Evolutionary conservation across 2,888 invertebrate genomes (phyloP).

Genomic region (Ophion obscuratus): DNA sequence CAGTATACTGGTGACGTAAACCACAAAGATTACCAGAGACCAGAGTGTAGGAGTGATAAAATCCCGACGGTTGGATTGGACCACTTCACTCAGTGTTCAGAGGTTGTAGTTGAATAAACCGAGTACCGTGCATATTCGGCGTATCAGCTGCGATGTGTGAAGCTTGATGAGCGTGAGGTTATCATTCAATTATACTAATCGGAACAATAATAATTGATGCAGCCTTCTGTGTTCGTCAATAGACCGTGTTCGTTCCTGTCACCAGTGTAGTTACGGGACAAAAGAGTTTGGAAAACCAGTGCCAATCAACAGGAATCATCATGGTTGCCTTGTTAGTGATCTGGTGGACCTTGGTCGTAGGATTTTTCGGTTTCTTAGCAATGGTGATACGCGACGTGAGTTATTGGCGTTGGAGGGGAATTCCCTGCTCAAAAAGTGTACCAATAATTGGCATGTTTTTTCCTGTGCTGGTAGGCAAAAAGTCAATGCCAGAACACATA

Average conservation of each 20-base stretch:
- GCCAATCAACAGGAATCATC: not conserved
- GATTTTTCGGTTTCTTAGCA: constrained; percentile 17
- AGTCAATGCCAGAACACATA: constrained; percentile 42
- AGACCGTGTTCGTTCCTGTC: not conserved
- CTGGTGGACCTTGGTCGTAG: constrained; percentile 39
- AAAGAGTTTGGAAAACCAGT: not conserved
- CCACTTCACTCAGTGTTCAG: not conserved
- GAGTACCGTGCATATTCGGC: not conserved
- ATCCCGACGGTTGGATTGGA: no score
- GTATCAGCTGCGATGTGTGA: not conserved
- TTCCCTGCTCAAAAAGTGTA: constrained; percentile 57
- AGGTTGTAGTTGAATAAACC: not conserved
- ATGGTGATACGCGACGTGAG: constrained; percentile 34
- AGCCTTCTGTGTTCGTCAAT: not conserved
- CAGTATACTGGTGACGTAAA: not conserved
- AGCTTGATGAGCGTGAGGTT: not conserved
- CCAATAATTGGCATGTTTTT: constrained; percentile 68
- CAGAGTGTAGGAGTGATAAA: not conserved
- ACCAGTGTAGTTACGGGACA: not conserved
- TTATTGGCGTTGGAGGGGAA: constrained; percentile 70
- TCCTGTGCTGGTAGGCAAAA: constrained; percentile 52
- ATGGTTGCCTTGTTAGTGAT: constrained; percentile 22
- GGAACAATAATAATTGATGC: not conserved
- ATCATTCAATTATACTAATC: not conserved
- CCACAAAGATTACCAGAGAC: not conserved